A percentile compares a stretch with the other conserved stretches of the same genome.
These are phyloP conservation scores for Pyrgilauda ruficollis DNA, from an alignment of 2,113 vertebrate species.

Conservation along the genomic window DNA sequence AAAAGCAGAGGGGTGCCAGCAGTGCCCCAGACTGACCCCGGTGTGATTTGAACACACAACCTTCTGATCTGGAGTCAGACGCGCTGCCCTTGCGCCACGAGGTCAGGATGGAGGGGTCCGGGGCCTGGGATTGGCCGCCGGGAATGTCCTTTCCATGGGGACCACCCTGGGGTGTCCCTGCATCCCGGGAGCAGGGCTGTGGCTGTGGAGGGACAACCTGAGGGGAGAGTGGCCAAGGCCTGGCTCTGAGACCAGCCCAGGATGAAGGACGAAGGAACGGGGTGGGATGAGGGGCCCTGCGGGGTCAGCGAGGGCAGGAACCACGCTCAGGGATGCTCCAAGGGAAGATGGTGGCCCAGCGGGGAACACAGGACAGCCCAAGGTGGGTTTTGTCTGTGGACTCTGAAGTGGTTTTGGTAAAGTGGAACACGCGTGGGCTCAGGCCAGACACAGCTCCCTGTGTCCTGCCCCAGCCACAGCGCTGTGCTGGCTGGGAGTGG, in stretches of 20 bases:
- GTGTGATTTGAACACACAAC: slow-evolving; percentile 45
- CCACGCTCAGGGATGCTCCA: not conserved
- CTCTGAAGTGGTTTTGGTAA: not conserved
- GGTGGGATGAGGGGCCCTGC: too few relatives aligned
- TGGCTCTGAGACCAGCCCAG: not conserved
- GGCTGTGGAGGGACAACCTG: not conserved
- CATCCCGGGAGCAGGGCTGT: not conserved
- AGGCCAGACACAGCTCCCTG: not conserved
- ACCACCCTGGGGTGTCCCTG: not conserved
- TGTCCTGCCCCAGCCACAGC: not conserved
- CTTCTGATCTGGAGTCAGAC: slow-evolving; percentile 55
- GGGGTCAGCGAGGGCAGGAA: not conserved
- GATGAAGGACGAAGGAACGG: fast-evolving
- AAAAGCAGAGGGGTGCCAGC: not conserved
- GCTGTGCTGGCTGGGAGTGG: not conserved
- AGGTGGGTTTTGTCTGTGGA: not conserved
- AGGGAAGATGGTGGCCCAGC: not conserved
- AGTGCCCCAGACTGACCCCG: not conserved
- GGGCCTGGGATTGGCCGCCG: fast-evolving
- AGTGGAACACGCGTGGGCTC: fast-evolving
- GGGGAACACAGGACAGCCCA: not conserved
- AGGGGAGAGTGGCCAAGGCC: not conserved
- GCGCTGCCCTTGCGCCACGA: slow-evolving; percentile 34
- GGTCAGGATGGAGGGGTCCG: fast-evolving
- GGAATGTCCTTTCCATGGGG: not conserved